Evolutionary conservation across 2,888 invertebrate species (phyloP).

Genomic region (Spilosoma lubricipeda): DNA sequence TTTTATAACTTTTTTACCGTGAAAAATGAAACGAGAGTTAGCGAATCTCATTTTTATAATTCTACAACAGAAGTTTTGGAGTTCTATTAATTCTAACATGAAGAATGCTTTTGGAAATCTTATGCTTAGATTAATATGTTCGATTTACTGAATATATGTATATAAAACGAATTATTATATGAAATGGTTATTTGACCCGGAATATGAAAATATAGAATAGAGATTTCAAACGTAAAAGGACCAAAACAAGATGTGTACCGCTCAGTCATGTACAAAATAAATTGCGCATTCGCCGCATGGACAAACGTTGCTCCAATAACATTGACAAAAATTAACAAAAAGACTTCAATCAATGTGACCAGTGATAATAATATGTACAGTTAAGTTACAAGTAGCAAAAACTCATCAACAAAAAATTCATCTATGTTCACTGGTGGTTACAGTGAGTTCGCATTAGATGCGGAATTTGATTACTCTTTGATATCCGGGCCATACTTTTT

Average conservation of each 20-base stretch:
- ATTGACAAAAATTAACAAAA: slow-evolving; percentile 26
- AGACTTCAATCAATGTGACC: slow-evolving; percentile 15
- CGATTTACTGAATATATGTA: too few species aligned
- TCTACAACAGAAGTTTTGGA: neutral
- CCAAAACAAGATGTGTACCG: neutral
- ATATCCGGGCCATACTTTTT: slow-evolving; percentile 18
- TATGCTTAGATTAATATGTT: neutral
- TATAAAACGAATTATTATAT: too few species aligned
- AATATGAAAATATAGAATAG: too few species aligned
- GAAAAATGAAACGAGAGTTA: neutral
- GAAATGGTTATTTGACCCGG: too few species aligned
- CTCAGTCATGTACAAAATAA: neutral
- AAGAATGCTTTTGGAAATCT: neutral
- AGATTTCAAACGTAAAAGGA: neutral
- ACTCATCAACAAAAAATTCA: slow-evolving; percentile 42
- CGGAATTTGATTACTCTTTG: slow-evolving; percentile 33
- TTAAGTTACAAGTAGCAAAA: slow-evolving; percentile 49
- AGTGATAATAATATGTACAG: slow-evolving; percentile 42
- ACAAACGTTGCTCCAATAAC: neutral
- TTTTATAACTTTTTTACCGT: neutral
- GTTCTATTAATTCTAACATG: neutral
- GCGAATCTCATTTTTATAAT: neutral
- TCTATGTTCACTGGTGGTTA: slow-evolving; percentile 27
- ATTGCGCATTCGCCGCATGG: neutral
- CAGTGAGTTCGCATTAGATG: slow-evolving; percentile 16